Conservation (phyloP, 1,140 invertebrate genomes). For the Anastrepha obliqua region DNA sequence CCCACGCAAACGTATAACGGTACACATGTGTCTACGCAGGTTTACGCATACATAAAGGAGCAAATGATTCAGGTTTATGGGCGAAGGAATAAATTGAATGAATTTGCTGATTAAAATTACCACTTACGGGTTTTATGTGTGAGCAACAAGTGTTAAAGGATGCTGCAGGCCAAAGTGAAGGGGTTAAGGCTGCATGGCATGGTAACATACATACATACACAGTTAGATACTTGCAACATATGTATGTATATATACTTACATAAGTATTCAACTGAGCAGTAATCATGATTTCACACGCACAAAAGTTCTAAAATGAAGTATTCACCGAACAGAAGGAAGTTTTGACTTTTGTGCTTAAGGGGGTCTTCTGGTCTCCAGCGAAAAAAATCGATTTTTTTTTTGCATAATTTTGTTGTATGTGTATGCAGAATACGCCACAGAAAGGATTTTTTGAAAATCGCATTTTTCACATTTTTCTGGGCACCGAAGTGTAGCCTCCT, state of each 20-base stretch:
- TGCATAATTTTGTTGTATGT: too few relatives aligned
- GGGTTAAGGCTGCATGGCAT: neutral
- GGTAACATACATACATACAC: neutral
- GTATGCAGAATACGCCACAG: too few relatives aligned
- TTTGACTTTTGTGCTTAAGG: too few relatives aligned
- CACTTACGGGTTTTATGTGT: conserved; percentile 55
- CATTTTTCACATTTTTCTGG: too few relatives aligned
- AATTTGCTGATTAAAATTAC: conserved; percentile 74
- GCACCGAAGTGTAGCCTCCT: too few relatives aligned
- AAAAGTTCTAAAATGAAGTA: neutral
- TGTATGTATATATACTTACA: neutral
- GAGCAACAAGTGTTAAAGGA: conserved; percentile 20
- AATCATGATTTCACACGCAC: neutral
- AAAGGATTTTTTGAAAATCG: too few relatives aligned
- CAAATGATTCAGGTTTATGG: conserved; percentile 20
- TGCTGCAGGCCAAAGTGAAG: neutral
- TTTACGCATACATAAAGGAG: neutral
- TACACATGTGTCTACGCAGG: neutral
- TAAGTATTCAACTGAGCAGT: neutral
- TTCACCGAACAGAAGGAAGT: neutral
- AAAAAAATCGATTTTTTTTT: too few relatives aligned
- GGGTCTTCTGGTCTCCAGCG: too few relatives aligned
- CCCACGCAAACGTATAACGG: conserved; percentile 55
- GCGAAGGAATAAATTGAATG: conserved; percentile 70
- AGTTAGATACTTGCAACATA: neutral